A percentile compares a stretch with the other conserved stretches of the same genome.
These are phyloP conservation scores for Sebastolobus altivelis DNA, from an alignment of 2,797 vertebrate genomes.

Conservation along the genomic window DNA sequence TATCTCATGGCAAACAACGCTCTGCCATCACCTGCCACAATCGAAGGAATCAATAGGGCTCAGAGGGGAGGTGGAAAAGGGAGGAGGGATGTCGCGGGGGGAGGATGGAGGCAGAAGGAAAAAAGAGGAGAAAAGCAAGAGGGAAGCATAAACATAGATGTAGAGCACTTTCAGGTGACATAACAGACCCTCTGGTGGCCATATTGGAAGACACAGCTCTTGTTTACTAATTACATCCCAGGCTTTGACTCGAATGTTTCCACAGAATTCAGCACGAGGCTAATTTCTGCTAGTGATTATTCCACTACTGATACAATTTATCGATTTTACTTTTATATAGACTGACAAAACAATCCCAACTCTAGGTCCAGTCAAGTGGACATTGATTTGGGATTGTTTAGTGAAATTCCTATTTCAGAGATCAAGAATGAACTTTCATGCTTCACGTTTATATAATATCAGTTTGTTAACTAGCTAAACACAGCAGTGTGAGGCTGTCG, in stretches of 20 bases:
- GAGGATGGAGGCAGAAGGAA: conserved; percentile 8
- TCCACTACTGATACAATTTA: neutral
- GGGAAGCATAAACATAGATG: conserved; percentile 1
- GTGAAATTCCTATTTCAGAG: neutral
- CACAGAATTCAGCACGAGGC: neutral
- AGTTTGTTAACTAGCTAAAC: neutral
- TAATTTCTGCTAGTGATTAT: neutral
- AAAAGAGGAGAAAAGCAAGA: neutral
- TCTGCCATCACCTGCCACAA: conserved; percentile 70
- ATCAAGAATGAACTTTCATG: neutral
- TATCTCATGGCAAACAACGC: conserved; percentile 81
- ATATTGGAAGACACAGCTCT: neutral
- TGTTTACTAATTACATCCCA: neutral
- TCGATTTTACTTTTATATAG: neutral
- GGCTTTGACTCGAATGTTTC: neutral
- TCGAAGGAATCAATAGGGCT: conserved; percentile 76
- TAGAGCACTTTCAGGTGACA: conserved; percentile 2
- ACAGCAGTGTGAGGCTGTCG: neutral
- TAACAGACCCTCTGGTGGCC: conserved; percentile 3
- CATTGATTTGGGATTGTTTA: neutral
- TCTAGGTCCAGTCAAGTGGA: neutral
- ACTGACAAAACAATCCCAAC: neutral
- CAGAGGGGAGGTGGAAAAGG: conserved; percentile 34
- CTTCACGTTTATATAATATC: neutral
- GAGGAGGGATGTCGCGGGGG: neutral